phyloP scores from a whole-genome alignment of 2,888 invertebrate species.

The Monoplex corrugatus region DNA sequence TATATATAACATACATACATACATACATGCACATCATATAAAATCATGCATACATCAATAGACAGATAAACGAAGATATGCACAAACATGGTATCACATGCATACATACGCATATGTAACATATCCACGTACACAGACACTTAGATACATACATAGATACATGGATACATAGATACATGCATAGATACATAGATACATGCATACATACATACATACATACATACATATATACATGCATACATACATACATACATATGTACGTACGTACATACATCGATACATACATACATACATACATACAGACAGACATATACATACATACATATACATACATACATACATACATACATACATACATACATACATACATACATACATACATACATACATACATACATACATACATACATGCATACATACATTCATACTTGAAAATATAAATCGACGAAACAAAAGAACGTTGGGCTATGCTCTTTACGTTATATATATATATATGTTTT shows the following conservation, averaged over 20 bases:
- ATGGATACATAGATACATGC: not conserved
- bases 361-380: not conserved
- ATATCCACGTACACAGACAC: no score
- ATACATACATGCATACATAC: not conserved
- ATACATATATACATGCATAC: conserved; percentile 2
- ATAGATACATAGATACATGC: conserved; percentile 9
- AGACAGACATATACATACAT: no score
- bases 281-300: no score
- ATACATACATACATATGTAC: not conserved
- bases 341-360: not conserved
- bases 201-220: conserved; percentile 22
- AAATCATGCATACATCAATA: not conserved
- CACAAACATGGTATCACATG: no score
- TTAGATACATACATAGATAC: not conserved
- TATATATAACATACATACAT: conserved; percentile 22
- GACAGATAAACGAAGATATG: not conserved
- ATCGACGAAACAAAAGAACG: no score
- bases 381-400: not conserved
- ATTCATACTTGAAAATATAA: no score
- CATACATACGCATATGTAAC: no score
- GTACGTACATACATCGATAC: not conserved
- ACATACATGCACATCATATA: conserved; percentile 17
- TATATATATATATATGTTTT: no score
- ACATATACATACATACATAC: no score
- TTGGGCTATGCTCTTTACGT: no score